Evolutionary conservation across 2,797 vertebrate species (phyloP).

Genomic region (Coluber constrictor): DNA sequence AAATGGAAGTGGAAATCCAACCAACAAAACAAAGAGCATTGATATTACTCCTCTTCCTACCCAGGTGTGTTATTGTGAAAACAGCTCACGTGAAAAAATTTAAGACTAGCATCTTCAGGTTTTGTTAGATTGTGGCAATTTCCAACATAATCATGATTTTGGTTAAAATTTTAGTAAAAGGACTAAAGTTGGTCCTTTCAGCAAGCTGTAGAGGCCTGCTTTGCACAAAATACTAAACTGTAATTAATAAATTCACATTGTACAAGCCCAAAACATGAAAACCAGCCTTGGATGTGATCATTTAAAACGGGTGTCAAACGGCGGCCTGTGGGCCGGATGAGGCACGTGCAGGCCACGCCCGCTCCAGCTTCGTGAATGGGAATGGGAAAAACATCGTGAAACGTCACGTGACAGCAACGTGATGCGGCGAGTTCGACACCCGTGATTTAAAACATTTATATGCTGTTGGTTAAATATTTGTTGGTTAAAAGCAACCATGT

Average conservation of each 20-base stretch:
- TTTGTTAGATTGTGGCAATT: neutral
- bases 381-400: no score
- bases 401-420: no score
- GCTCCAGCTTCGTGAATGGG: no score
- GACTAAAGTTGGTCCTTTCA: neutral
- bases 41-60: neutral
- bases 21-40: neutral
- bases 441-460: neutral
- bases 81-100: neutral
- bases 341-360: no score
- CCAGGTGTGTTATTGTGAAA: neutral
- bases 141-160: neutral
- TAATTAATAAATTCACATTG: neutral
- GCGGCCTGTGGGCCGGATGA: no score
- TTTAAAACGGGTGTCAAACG: neutral
- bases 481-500: neutral
- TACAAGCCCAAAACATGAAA: neutral
- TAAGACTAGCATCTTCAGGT: neutral
- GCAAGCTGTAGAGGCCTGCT: neutral
- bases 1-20: neutral
- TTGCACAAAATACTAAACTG: neutral
- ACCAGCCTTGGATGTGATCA: neutral
- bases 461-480: neutral
- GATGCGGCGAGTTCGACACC: no score
- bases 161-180: neutral